Evolutionary conservation across 2,888 invertebrate species (phyloP).

Genomic region (Drosophila stalkeri): DNA sequence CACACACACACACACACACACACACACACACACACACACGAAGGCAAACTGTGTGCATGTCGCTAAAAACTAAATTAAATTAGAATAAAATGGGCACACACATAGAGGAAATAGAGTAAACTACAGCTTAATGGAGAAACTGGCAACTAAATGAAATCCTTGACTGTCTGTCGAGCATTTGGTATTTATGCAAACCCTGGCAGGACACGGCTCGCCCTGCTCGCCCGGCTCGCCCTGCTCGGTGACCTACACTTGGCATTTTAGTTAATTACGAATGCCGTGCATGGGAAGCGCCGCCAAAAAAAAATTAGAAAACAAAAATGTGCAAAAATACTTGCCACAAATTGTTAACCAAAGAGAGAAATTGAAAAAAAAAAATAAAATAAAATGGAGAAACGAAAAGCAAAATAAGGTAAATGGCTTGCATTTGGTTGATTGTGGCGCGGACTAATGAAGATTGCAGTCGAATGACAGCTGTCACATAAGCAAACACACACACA

Average conservation of each 20-base stretch:
- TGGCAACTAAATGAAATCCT: conserved; percentile 63
- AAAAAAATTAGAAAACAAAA: conserved; percentile 39
- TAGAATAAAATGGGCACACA: conserved; percentile 53
- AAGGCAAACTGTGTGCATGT: conserved; percentile 17
- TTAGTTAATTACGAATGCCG: conserved; percentile 72
- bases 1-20: conserved; percentile 30
- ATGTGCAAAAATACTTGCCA: conserved; percentile 21
- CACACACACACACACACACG: conserved; percentile 20
- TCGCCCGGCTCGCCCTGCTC: background rate
- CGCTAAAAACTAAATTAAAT: conserved; percentile 59
- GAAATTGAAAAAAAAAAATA: conserved; percentile 15
- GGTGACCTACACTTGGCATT: conserved; percentile 60
- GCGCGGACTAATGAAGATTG: conserved; percentile 69
- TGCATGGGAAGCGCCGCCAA: conserved; percentile 26
- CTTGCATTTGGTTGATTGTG: conserved; percentile 73
- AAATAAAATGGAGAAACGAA: background rate
- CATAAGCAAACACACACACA: conserved; percentile 20
- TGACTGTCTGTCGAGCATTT: conserved; percentile 49
- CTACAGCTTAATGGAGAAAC: conserved; percentile 47
- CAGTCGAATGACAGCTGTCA: conserved; percentile 42
- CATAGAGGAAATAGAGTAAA: conserved; percentile 37
- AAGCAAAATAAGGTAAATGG: background rate
- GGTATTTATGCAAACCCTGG: conserved; percentile 32
- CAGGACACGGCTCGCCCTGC: background rate
- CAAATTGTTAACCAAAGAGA: conserved; percentile 43